Percentiles rank a stretch among this genome's conserved stretches.
phyloP scores from a whole-genome alignment of 2,113 vertebrate genomes.

The Montifringilla adamsi region DNA sequence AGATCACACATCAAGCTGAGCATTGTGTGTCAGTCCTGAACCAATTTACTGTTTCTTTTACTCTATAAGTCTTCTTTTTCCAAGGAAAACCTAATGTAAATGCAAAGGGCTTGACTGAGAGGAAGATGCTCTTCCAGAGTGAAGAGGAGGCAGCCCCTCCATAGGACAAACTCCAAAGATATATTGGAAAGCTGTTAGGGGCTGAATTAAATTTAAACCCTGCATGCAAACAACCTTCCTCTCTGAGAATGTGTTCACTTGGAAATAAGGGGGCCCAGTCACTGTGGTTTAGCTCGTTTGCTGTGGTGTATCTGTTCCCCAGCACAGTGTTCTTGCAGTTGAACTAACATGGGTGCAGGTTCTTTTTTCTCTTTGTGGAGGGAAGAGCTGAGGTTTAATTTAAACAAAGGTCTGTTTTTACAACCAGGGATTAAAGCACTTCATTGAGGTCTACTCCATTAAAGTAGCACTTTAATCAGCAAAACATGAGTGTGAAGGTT shows the following conservation, averaged over 20 bases:
- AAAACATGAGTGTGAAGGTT: background rate
- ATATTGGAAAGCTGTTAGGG: background rate
- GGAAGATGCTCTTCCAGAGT: background rate
- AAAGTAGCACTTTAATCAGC: background rate
- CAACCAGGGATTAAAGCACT: background rate
- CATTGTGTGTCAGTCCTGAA: background rate
- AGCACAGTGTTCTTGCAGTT: background rate
- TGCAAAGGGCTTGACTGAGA: background rate
- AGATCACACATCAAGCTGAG: background rate
- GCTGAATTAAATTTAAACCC: background rate
- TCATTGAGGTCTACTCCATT: background rate
- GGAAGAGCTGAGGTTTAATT: background rate
- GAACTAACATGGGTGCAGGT: background rate
- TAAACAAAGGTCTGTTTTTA: background rate
- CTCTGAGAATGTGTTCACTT: background rate
- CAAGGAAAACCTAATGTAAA: background rate
- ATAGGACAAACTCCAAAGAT: background rate
- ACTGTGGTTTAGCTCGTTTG: fast-evolving
- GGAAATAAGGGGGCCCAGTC: background rate
- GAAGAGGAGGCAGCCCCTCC: background rate
- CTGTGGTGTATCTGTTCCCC: background rate
- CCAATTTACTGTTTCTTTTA: background rate
- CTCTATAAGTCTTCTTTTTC: background rate
- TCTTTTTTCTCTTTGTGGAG: background rate
- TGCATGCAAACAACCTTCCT: background rate